Base-by-base conservation (phyloP, 2,888 invertebrate species). In the Epistrophe grossulariae region DNA sequence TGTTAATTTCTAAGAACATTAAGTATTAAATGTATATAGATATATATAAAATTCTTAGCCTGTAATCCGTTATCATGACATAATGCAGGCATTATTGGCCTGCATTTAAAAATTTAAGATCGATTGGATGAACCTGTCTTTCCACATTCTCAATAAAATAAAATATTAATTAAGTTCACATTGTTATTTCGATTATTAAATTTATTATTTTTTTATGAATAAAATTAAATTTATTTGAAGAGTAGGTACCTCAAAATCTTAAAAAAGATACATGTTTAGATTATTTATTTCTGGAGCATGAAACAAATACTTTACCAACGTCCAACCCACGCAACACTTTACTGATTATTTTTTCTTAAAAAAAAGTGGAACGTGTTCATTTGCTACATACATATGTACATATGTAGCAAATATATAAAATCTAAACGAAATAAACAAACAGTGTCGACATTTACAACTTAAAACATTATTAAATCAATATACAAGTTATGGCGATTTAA, bases 1-100 rank as follows among this genome's bases (percentile, higher is more conserved):
- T 50, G 79, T 74, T 84, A 79, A 55, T 73, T 74, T 55, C 19
- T 70, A 64, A 74, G 62, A 64, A 57, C 17, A 66, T n/a, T 24
- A 82, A 77, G 59, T 60, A 78, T 64, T 55, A 43, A 62, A 52
- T 79, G 77, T 78, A 78, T 17, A 60, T 38, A 59, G 35, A 17
- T 28, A 62, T 8, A 62, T 28, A 45, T 24, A 66, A 31, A 10
- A 50, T 19, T 38, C 2, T 68, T 15, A 31, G 64, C 28, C 19
- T 38, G 5, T 13, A 48, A 50, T 35, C 19, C 4, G 19, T 50
- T 50, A 31, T 6, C 19, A 50, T 31, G 15, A 45, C 0, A 40
- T 28, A 31, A 11, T 28, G 17, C 68, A 50, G 24, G n/a, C 17
- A 15, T 4, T 4, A 43, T 43, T 8, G 24, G 15, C 24, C 43